Conservation (phyloP, 37 sponge, comb jelly and placozoan species). For the Theonella swinhoei region DNA sequence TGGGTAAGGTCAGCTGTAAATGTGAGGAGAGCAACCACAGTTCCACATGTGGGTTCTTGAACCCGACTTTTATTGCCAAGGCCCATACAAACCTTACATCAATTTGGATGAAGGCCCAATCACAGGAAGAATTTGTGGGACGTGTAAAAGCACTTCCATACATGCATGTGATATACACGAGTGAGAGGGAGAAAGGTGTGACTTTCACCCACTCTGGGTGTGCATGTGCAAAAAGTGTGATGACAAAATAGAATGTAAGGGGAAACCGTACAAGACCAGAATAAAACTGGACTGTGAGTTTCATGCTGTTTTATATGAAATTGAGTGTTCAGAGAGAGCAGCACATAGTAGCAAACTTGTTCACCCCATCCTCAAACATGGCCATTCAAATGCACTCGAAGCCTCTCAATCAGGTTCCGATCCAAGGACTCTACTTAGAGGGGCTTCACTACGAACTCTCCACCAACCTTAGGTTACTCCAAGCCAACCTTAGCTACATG, state of each 20-base stretch:
- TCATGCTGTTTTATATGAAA: constrained; percentile 31
- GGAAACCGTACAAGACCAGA: constrained; percentile 23
- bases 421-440: constrained; percentile 7
- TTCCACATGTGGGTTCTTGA: constrained; percentile 41
- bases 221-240: constrained; percentile 35
- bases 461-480: constrained; percentile 28
- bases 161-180: constrained; percentile 48
- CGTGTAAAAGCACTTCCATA: constrained; percentile 10
- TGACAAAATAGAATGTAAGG: constrained; percentile 21
- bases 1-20: constrained; percentile 16
- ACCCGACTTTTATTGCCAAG: constrained; percentile 3
- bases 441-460: constrained; percentile 25
- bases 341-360: neutral
- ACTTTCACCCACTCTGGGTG: constrained; percentile 26
- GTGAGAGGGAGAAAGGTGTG: constrained; percentile 34
- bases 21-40: constrained; percentile 25
- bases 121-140: constrained; percentile 10
- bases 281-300: constrained; percentile 19
- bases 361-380: constrained; percentile 3
- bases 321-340: constrained; percentile 35
- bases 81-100: constrained; percentile 27
- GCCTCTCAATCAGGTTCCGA: constrained; percentile 30
- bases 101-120: neutral
- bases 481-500: constrained; percentile 21
- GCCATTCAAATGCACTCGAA: constrained; percentile 25